These are phyloP conservation scores for Gyrodactylus salaris DNA, from an alignment of 1,140 invertebrate genomes.

Conservation along the genomic window DNA sequence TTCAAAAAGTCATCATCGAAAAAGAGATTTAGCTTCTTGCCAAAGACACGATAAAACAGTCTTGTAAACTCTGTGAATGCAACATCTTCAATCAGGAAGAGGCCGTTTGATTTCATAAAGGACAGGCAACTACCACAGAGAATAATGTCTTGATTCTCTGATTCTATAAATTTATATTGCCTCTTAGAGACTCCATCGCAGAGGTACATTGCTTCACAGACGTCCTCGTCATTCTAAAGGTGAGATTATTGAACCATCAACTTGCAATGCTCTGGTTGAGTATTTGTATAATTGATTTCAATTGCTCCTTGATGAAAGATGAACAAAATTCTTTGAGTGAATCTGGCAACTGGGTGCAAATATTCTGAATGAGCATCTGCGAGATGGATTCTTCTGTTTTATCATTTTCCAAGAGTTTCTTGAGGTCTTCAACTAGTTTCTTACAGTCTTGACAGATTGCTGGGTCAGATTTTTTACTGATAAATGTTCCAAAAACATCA, in stretches of 20 bases:
- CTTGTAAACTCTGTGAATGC: background rate
- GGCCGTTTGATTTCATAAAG: background rate
- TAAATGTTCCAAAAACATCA: no score
- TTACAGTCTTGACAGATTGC: background rate
- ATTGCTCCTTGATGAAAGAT: background rate
- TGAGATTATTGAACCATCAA: background rate
- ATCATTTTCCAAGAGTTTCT: background rate
- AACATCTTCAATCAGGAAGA: background rate
- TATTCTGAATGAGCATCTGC: background rate
- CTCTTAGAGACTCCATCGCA: background rate
- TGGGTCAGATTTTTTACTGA: no score
- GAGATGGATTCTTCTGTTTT: background rate
- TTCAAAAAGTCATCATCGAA: background rate
- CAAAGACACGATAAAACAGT: background rate
- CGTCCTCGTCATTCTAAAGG: background rate
- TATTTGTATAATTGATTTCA: background rate
- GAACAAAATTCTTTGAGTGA: background rate
- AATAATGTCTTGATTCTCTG: background rate
- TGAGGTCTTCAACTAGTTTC: background rate
- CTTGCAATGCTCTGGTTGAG: background rate
- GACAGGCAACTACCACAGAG: background rate
- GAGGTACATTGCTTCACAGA: background rate
- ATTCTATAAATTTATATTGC: background rate
- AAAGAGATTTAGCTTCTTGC: background rate
- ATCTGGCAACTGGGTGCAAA: background rate